Conservation (phyloP, 30 jellyfish, hydroid and myxozoan species). For the Chironex yamaguchii region DNA sequence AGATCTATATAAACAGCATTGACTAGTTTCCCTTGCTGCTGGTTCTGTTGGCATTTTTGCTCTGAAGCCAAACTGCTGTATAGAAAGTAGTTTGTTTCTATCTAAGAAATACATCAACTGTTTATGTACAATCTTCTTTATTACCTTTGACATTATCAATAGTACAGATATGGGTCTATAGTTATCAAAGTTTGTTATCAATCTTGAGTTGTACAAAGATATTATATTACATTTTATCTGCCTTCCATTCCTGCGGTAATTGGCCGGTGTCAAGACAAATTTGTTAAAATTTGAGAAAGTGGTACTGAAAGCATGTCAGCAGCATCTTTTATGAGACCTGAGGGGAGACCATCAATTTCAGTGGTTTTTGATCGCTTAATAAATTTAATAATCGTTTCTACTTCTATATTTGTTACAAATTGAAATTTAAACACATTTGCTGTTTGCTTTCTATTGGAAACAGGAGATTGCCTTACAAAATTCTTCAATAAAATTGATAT, state of each 20-base stretch:
- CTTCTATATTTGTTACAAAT: no score
- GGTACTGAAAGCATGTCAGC: neutral
- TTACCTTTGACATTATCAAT: slow-evolving; percentile 38
- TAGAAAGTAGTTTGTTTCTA: slow-evolving; percentile 38
- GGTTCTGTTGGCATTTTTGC: slow-evolving; percentile 46
- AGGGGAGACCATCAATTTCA: neutral
- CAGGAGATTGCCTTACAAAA: slow-evolving; percentile 43
- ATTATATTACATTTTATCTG: slow-evolving; percentile 28
- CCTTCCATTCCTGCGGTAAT: slow-evolving; percentile 55
- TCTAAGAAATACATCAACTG: slow-evolving; percentile 34
- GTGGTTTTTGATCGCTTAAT: slow-evolving; percentile 26
- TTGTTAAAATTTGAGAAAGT: no score
- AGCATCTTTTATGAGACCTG: neutral
- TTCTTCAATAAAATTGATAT: slow-evolving; percentile 24
- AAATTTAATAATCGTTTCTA: neutral
- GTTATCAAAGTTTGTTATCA: slow-evolving; percentile 44
- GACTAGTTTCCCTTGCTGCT: slow-evolving; percentile 61
- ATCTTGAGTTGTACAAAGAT: slow-evolving; percentile 60
- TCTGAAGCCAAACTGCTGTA: slow-evolving; percentile 62
- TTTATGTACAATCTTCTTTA: slow-evolving; percentile 42
- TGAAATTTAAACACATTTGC: no score
- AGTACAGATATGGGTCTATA: slow-evolving; percentile 69
- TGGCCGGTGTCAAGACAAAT: slow-evolving; percentile 44
- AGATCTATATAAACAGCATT: slow-evolving; percentile 69
- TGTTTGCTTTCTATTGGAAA: slow-evolving; percentile 18